Base-by-base conservation (phyloP, 2,797 vertebrate genomes). In the Decapterus maruadsi region DNA sequence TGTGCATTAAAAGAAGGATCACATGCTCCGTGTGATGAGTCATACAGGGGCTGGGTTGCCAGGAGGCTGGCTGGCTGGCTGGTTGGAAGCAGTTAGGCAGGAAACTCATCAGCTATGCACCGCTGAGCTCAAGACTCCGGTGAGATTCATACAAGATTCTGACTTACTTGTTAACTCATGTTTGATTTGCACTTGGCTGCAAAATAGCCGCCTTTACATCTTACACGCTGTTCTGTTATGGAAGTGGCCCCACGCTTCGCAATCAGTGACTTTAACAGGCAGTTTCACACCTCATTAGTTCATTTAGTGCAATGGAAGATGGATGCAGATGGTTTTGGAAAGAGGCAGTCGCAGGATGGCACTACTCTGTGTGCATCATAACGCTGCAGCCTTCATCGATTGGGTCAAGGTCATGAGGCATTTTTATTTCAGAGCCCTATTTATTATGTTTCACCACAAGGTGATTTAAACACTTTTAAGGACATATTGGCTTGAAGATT, bases 1-100 rank as follows among this genome's bases (percentile, higher is more conserved):
- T 26, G 69, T 80, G 81, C 68, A 70, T 85, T 86, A 46, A 83
- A 46, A 75, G 73, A 88, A 61, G 14, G 81, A 90, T 91, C 90
- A 90, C 89, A 83, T 92, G 90, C 85, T 85, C 66, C 51, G 38
- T 72, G 81, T 83, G 90, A 93, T 94, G 93, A 94, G 80, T 94
- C 93, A 94, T 91, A 87, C 90, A 74, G 82, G 48, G 68, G 78
- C 80, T 81, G 85, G 69, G 77, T 78, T 86, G 86, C 86, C 83
- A 88, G 90, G 87, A 85, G 81, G 88, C 88, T 83, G 78, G 85
- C 83, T 83, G 78, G 85, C 83, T 26, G 26, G 80, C 84, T 89
- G 88, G 82, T 84, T 86, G 85, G 87, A 87, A 87, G 90, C 86
- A 78, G 82, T 84, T 82, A 58, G 50, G 81, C 84, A 86, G 90